These are phyloP conservation scores for Actinostola sp. DNA, from an alignment of 92 coral and sea anemone genomes.

Conservation along the genomic window DNA sequence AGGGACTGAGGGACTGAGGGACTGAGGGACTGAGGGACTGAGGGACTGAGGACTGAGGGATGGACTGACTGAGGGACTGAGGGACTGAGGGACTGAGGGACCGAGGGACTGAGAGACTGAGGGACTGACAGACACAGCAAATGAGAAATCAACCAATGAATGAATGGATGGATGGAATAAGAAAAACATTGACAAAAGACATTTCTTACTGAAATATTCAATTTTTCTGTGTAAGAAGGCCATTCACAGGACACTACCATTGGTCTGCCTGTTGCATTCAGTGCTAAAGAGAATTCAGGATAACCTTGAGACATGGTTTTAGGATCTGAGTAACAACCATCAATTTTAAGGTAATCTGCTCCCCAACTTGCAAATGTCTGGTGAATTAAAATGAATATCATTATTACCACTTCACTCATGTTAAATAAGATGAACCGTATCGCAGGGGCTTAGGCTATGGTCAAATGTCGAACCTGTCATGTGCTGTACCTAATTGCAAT, in stretches of 20 bases:
- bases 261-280: constrained; percentile 91
- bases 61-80: background rate
- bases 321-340: constrained; percentile 93
- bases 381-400: background rate
- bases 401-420: background rate
- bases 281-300: constrained; percentile 85
- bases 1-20: too few relatives aligned
- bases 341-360: constrained; percentile 92
- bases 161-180: background rate
- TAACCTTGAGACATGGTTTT: constrained; percentile 73
- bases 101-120: background rate
- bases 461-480: too few relatives aligned
- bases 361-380: constrained; percentile 99
- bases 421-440: background rate
- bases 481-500: too few relatives aligned
- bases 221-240: constrained; percentile 72
- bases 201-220: constrained; percentile 22
- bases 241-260: constrained; percentile 88
- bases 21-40: too few relatives aligned
- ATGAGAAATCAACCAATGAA: background rate
- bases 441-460: too few relatives aligned
- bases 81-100: background rate
- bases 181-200: background rate
- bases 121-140: background rate
- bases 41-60: background rate